Percentiles rank a stretch among this genome's conserved stretches.
Conservation (phyloP, 1,140 invertebrate genomes). For the Dreissena rostriformis region DNA sequence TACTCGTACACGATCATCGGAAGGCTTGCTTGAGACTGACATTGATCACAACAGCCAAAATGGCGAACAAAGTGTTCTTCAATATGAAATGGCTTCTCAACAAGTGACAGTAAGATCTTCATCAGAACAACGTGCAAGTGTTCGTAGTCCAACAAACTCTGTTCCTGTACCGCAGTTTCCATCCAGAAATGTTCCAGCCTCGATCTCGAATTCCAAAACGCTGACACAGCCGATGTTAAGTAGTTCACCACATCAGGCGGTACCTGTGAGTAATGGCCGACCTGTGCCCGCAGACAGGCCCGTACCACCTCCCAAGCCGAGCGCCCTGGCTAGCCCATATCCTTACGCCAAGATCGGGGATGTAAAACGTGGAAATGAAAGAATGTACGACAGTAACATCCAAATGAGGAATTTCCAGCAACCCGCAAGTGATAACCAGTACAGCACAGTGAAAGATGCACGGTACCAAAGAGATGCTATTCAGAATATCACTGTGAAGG, state of each 20-base stretch:
- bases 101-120: conserved; percentile 8
- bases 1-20: conserved; percentile 66
- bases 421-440: conserved; percentile 26
- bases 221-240: conserved; percentile 4
- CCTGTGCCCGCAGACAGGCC: not conserved
- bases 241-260: conserved; percentile 27
- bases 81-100: not conserved
- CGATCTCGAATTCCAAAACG: not conserved
- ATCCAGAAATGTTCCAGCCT: not conserved
- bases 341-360: conserved; percentile 56
- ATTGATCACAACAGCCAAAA: conserved; percentile 57
- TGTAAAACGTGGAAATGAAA: conserved; percentile 25
- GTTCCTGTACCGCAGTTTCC: not conserved
- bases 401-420: not conserved
- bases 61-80: conserved; percentile 60
- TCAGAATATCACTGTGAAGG: conserved; percentile 11
- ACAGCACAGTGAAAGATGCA: conserved; percentile 37
- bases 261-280: not conserved
- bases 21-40: conserved; percentile 62
- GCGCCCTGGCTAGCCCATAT: conserved; percentile 22
- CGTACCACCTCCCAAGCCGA: conserved; percentile 36
- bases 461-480: not conserved
- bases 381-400: conserved; percentile 16
- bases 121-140: conserved; percentile 17
- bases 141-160: not conserved